Evolutionary conservation across 2,888 invertebrate genomes (phyloP), one percentile per base, ranked within the genome.

Genomic region (Coenonympha glycerion): DNA sequence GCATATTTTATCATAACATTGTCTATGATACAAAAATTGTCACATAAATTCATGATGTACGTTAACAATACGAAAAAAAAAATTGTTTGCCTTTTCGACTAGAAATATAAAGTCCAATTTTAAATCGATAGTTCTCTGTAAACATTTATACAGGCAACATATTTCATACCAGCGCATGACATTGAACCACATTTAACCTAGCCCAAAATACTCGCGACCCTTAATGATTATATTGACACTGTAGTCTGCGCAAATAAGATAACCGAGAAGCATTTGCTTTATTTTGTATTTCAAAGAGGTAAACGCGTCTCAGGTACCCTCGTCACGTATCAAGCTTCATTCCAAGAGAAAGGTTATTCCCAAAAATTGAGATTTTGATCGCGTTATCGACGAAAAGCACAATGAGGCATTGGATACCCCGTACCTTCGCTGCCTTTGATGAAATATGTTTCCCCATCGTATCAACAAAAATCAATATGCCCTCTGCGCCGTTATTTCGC

Each of bases 231-330:
- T 60, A 61, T 63, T 62, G 61, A 59, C 56, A 49, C 42, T 55
- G 50, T 57, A 57, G 59, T 58, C 63, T 69, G 65, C 52, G 59
- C 61, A 67, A 67, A 68, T 65, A 64, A 66, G 65, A 67, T 69
- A 69, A 61, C 58, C 53, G 47, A 60, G 58, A 53, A 56, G 55
- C 51, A 51, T 56, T 53, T 53, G 48, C 49, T 52, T 53, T 55
- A 55, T 52, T 55, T 58, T 52, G 54, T 56, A 53, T 53, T 55
- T 55, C 52, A 36, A 53, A 54, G 48, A 22, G 53, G 49, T 41
- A 42, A 24, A 50, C 22, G 39, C 49, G 42, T 40, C 52, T 55
- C 50, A 53, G 40, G 51, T 49, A 58, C 57, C 54, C 58, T 53
- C 39, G 59, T 61, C 60, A 59, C 59, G 56, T 50, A 56, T 36